Conservation (phyloP, 2,797 vertebrate genomes). For the Chanos chanos region DNA sequence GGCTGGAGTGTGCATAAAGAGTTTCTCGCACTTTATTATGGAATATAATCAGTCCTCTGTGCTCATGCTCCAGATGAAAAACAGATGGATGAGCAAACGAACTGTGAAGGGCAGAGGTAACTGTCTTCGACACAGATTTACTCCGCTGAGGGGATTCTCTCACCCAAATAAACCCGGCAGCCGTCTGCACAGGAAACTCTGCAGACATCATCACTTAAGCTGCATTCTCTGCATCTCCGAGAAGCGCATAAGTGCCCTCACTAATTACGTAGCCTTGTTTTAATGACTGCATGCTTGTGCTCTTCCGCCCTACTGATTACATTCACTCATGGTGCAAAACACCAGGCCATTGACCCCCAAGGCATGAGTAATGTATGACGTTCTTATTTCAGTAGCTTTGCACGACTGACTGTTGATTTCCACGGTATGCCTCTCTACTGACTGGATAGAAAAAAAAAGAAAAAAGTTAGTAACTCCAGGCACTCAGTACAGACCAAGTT, state of each 20-base stretch:
- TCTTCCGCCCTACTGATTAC: constrained; percentile 19
- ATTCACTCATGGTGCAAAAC: constrained; percentile 36
- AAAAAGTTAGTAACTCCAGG: background rate
- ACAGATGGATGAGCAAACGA: constrained; percentile 59
- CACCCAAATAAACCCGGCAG: constrained; percentile 4
- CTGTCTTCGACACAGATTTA: constrained; percentile 39
- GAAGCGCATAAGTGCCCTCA: background rate
- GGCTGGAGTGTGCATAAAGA: constrained; percentile 55
- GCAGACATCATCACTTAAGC: background rate
- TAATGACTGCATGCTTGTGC: constrained; percentile 21
- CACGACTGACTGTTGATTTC: background rate
- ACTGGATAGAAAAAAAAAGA: constrained; percentile 9
- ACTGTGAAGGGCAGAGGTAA: constrained; percentile 63
- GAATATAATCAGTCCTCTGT: constrained; percentile 60
- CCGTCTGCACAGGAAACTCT: too few species aligned
- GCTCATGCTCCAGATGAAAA: constrained; percentile 55
- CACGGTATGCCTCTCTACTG: background rate
- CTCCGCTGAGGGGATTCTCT: constrained; percentile 26
- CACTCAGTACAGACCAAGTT: background rate
- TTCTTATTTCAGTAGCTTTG: constrained; percentile 7
- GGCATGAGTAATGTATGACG: constrained; percentile 11
- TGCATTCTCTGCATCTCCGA: constrained; percentile 5
- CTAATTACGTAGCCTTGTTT: constrained; percentile 25
- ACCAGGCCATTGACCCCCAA: constrained; percentile 33
- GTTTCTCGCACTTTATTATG: constrained; percentile 61